Percentiles rank a stretch among this genome's conserved stretches.
Evolutionary conservation across 2,888 invertebrate genomes (phyloP).

Genomic region (Amiota minor): DNA sequence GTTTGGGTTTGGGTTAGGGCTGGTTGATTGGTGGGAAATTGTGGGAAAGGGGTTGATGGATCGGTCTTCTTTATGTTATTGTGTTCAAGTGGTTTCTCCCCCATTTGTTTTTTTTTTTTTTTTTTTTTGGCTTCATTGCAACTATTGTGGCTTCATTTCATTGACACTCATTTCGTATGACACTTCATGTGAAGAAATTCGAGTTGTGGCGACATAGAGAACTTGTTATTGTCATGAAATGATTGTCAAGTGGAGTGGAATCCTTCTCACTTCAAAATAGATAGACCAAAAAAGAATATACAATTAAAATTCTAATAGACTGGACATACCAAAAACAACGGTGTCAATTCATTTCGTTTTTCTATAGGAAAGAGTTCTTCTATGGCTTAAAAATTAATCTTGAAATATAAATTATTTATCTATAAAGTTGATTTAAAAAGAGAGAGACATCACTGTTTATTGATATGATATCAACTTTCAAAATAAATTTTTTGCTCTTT

Average conservation of each 20-base stretch:
- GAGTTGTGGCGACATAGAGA: constrained; percentile 63
- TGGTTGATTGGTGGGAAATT: constrained; percentile 28
- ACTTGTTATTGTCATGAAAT: constrained; percentile 49
- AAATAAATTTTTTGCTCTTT: too few relatives aligned
- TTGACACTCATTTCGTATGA: constrained; percentile 61
- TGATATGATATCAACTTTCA: too few relatives aligned
- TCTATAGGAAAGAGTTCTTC: too few relatives aligned
- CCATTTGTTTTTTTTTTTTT: constrained; percentile 5
- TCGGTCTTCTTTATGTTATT: constrained; percentile 35
- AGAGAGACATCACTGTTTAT: too few relatives aligned
- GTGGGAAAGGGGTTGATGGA: constrained; percentile 29
- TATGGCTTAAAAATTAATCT: too few relatives aligned
- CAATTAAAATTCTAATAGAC: too few relatives aligned
- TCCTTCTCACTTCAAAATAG: too few relatives aligned
- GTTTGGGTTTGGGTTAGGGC: constrained; percentile 42
- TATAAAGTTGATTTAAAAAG: too few relatives aligned
- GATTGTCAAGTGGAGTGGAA: constrained; percentile 23
- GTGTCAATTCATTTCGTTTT: too few relatives aligned
- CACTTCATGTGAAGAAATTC: constrained; percentile 64
- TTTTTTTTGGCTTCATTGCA: not conserved
- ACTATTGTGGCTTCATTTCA: constrained; percentile 51
- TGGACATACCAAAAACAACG: too few relatives aligned
- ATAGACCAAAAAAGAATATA: too few relatives aligned
- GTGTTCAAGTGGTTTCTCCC: constrained; percentile 49
- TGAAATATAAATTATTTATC: too few relatives aligned